phyloP scores from a whole-genome alignment of 1,140 invertebrate species.

The Sarcophaga bullata region DNA sequence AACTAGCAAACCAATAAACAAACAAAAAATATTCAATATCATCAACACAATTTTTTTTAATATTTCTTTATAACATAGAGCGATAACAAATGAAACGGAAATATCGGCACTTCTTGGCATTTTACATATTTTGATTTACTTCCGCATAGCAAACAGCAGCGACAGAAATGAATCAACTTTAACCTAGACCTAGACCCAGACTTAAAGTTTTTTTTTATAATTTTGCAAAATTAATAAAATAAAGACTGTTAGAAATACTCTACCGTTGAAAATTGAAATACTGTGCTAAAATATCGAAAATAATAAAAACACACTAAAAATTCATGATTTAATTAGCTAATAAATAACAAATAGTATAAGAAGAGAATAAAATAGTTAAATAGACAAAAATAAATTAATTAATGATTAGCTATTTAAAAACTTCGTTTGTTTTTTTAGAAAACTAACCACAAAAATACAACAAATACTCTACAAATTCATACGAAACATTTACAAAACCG shows the following conservation, averaged over 20 bases:
- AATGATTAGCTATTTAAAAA: background rate
- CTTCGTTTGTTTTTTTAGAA: background rate
- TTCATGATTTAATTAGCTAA: background rate
- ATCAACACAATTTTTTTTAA: no score
- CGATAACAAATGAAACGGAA: background rate
- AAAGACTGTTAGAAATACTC: background rate
- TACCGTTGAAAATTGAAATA: slow-evolving; percentile 31
- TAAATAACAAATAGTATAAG: background rate
- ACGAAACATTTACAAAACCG: no score
- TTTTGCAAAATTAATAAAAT: background rate
- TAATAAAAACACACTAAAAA: background rate
- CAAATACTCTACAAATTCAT: background rate
- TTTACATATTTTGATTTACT: slow-evolving; percentile 1
- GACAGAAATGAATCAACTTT: slow-evolving; percentile 19
- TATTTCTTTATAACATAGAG: no score
- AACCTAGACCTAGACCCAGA: slow-evolving; percentile 37
- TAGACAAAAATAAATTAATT: background rate
- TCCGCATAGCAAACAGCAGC: slow-evolving; percentile 22
- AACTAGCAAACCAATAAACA: no score
- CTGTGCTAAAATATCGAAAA: background rate
- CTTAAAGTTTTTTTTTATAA: background rate
- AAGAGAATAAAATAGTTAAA: background rate
- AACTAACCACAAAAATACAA: background rate
- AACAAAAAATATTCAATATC: no score
- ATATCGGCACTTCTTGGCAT: background rate